These are phyloP conservation scores for Xanthorhoe spadicearia DNA, from an alignment of 2,888 invertebrate species.

Conservation along the genomic window DNA sequence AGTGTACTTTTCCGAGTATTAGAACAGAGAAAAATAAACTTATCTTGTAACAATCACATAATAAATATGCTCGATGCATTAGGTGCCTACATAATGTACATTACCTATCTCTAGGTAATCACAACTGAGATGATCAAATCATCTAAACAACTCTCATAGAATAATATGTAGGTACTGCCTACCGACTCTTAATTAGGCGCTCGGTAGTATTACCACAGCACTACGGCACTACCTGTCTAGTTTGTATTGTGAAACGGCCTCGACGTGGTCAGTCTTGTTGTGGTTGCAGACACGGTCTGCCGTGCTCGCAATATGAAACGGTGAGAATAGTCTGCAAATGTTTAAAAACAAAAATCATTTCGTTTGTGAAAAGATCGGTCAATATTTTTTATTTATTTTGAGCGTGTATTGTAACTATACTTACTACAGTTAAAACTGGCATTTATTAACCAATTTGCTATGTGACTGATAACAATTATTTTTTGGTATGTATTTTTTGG, in stretches of 20 bases:
- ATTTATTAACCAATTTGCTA: background rate
- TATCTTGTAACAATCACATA: no score
- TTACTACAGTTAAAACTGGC: background rate
- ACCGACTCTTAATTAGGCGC: no score
- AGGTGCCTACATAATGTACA: no score
- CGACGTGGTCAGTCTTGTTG: conserved; percentile 18
- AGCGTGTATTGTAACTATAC: no score
- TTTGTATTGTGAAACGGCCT: conserved; percentile 22
- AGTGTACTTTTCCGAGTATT: no score
- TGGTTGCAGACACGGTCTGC: conserved; percentile 17
- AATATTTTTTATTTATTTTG: background rate
- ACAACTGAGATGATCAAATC: background rate
- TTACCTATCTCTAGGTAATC: no score
- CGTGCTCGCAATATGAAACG: conserved; percentile 17
- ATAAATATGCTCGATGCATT: no score
- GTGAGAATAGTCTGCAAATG: conserved; percentile 14
- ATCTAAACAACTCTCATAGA: background rate
- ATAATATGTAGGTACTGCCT: background rate
- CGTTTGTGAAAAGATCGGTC: background rate
- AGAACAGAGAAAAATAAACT: no score
- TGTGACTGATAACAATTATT: no score
- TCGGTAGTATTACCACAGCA: background rate
- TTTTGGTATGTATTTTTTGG: no score
- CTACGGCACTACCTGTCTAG: no score
- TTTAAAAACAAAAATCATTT: background rate